phyloP scores from a whole-genome alignment of 1,140 invertebrate species.

The Drosophila sucinea region DNA sequence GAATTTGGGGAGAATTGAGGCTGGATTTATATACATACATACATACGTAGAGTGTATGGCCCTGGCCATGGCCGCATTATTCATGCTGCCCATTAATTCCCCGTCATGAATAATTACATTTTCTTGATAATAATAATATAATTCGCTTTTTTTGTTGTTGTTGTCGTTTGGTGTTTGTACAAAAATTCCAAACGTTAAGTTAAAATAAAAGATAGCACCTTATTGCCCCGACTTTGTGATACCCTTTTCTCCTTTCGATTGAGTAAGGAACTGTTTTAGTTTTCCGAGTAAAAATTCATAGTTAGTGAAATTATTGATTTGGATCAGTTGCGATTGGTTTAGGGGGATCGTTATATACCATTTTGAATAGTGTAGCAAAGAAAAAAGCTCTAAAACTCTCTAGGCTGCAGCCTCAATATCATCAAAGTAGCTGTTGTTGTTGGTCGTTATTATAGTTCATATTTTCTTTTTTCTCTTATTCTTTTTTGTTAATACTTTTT shows the following conservation, averaged over 20 bases:
- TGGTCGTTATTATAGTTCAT: slow-evolving; percentile 40
- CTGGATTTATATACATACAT: too few species aligned
- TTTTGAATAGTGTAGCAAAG: too few species aligned
- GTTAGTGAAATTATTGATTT: too few species aligned
- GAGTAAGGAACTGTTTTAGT: too few species aligned
- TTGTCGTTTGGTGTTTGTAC: not conserved
- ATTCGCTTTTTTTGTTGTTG: not conserved
- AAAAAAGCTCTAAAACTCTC: not conserved
- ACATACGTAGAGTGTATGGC: slow-evolving; percentile 33
- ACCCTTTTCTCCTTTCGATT: not conserved
- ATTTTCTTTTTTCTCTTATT: slow-evolving; percentile 36
- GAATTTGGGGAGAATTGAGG: not conserved
- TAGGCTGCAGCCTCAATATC: slow-evolving; percentile 35
- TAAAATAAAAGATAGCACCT: not conserved
- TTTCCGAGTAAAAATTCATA: too few species aligned
- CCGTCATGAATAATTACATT: slow-evolving; percentile 58
- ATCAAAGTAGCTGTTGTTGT: slow-evolving; percentile 32
- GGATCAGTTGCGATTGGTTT: too few species aligned
- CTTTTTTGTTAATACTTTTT: slow-evolving; percentile 34
- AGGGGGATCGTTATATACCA: too few species aligned
- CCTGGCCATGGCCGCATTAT: slow-evolving; percentile 58
- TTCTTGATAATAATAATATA: slow-evolving; percentile 52
- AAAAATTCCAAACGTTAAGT: slow-evolving; percentile 1
- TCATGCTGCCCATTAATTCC: slow-evolving; percentile 63
- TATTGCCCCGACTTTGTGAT: not conserved